These are phyloP conservation scores for Cebidichthys violaceus DNA, from an alignment of 2,113 vertebrate species.

Conservation along the genomic window DNA sequence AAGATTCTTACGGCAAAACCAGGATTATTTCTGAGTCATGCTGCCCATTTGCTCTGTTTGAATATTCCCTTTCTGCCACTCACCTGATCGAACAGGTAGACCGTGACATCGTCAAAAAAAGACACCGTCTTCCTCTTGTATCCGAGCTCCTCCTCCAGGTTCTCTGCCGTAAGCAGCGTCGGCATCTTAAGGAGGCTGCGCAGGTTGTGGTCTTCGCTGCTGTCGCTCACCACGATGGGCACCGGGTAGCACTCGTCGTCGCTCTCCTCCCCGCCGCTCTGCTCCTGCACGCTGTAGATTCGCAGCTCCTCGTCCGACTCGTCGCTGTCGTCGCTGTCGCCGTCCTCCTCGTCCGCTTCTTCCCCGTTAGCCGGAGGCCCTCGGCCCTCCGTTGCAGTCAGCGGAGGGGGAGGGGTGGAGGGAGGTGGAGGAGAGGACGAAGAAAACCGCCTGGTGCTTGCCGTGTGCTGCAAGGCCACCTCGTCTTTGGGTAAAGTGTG, in stretches of 20 bases:
- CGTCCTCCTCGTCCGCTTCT: slow-evolving; percentile 87
- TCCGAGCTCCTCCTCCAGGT: slow-evolving; percentile 85
- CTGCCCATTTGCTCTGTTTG: too few species aligned
- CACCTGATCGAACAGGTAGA: slow-evolving; percentile 98
- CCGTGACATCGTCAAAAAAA: slow-evolving; percentile 96
- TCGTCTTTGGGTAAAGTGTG: slow-evolving; percentile 71
- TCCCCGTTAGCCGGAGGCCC: slow-evolving; percentile 66
- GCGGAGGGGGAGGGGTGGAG: slow-evolving; percentile 53
- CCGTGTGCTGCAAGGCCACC: slow-evolving; percentile 69
- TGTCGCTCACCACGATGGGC: slow-evolving; percentile 93
- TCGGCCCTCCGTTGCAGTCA: slow-evolving; percentile 45
- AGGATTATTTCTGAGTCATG: not conserved
- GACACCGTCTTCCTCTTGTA: slow-evolving; percentile 94
- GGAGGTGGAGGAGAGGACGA: slow-evolving; percentile 80
- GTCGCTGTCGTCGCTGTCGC: slow-evolving; percentile 91
- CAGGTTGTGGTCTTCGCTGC: slow-evolving; percentile 87
- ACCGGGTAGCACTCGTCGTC: slow-evolving; percentile 89
- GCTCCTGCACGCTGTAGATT: slow-evolving; percentile 89
- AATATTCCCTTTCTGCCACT: not conserved
- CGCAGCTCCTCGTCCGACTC: slow-evolving; percentile 93
- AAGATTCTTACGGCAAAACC: not conserved
- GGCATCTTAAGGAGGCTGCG: slow-evolving; percentile 93
- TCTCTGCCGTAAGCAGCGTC: slow-evolving; percentile 71
- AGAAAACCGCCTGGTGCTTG: slow-evolving; percentile 78
- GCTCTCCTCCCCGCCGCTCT: slow-evolving; percentile 88